These are phyloP conservation scores for Phasianus colchicus DNA, from an alignment of 2,113 vertebrate genomes.

Conservation along the genomic window DNA sequence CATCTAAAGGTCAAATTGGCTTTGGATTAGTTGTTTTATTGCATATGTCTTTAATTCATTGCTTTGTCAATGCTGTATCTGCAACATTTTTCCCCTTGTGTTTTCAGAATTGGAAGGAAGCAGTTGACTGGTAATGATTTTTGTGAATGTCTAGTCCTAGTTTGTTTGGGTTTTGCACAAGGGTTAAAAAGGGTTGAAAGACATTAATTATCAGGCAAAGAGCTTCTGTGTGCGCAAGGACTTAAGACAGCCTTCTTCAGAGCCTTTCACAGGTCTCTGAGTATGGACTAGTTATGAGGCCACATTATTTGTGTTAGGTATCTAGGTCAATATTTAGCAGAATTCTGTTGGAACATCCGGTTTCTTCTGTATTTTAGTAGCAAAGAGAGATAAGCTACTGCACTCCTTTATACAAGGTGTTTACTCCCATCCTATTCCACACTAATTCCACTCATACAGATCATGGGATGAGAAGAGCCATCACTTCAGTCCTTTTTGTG, in stretches of 20 bases:
- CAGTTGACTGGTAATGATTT: slow-evolving; percentile 4
- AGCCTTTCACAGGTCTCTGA: not conserved
- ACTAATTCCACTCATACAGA: not conserved
- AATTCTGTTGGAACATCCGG: slow-evolving; percentile 35
- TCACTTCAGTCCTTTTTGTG: not conserved
- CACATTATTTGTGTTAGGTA: not conserved
- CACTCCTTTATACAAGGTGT: not conserved
- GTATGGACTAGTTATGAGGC: not conserved
- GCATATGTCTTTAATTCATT: not conserved
- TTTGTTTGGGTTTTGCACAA: slow-evolving; percentile 21
- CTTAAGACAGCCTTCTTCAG: slow-evolving; percentile 11
- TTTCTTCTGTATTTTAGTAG: slow-evolving; percentile 27
- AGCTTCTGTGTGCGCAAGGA: not conserved
- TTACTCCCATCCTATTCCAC: not conserved
- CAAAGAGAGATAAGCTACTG: slow-evolving; percentile 31
- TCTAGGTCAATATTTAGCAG: slow-evolving; percentile 35
- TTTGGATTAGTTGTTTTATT: not conserved
- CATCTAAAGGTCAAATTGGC: not conserved
- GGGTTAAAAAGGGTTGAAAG: not conserved
- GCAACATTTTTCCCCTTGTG: not conserved
- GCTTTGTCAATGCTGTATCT: slow-evolving; percentile 5
- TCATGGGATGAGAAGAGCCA: not conserved
- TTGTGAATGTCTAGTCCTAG: not conserved
- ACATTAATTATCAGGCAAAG: not conserved
- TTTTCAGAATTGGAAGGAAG: not conserved